phyloP scores from a whole-genome alignment of 2,888 invertebrate genomes.

The Sinodicranocentrus sp. region DNA sequence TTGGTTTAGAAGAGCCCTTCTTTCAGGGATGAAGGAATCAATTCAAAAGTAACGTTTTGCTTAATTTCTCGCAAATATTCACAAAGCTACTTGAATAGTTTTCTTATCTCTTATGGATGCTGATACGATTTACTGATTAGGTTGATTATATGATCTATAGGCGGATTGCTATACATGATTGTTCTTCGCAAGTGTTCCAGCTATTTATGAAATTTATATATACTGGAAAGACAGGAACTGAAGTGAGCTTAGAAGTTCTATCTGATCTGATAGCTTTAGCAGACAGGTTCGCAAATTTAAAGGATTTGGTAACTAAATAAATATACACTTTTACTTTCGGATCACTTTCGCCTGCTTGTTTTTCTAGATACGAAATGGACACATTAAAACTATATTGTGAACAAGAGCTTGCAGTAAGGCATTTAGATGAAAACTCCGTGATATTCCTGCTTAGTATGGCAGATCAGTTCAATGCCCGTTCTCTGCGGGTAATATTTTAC shows the following conservation, averaged over 20 bases:
- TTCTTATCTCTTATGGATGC: background rate
- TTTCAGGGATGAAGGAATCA: conserved; percentile 86
- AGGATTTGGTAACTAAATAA: too few relatives aligned
- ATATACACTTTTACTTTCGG: background rate
- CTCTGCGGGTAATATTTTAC: conserved; percentile 81
- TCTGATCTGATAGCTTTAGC: conserved; percentile 84
- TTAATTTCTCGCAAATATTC: too few relatives aligned
- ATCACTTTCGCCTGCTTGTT: background rate
- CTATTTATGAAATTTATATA: conserved; percentile 84
- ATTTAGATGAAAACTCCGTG: conserved; percentile 83
- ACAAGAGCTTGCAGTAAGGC: conserved; percentile 81
- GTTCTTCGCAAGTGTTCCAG: conserved; percentile 82
- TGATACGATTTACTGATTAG: conserved; percentile 34
- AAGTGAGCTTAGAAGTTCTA: conserved; percentile 77
- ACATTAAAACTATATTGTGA: conserved; percentile 84
- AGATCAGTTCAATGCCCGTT: conserved; percentile 83
- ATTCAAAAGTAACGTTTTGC: conserved; percentile 82
- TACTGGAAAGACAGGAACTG: conserved; percentile 81
- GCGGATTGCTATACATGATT: conserved; percentile 84
- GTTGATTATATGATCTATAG: conserved; percentile 80
- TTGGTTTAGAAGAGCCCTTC: conserved; percentile 84
- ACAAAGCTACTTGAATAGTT: background rate
- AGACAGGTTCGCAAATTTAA: too few relatives aligned
- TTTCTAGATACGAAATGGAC: conserved; percentile 81
- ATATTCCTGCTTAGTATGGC: conserved; percentile 84